These are phyloP conservation scores for Pituophis catenifer DNA, from an alignment of 2,113 vertebrate species.

Conservation along the genomic window DNA sequence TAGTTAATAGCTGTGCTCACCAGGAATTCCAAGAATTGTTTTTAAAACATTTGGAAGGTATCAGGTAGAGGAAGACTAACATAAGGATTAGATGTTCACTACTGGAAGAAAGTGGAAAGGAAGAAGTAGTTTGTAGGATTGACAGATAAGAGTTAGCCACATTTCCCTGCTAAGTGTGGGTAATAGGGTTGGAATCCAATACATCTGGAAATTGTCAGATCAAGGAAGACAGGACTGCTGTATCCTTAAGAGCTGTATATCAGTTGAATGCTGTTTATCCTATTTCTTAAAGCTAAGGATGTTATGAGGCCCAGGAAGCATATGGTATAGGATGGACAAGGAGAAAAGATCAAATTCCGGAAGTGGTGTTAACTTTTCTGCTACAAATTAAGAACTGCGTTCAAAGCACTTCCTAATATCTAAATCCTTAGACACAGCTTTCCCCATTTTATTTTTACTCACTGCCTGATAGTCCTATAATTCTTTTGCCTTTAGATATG, in stretches of 20 bases:
- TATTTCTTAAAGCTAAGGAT: not conserved
- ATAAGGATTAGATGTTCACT: not conserved
- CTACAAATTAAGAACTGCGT: not conserved
- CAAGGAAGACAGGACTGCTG: not conserved
- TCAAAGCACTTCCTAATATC: not conserved
- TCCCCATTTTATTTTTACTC: not conserved
- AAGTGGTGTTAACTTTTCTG: not conserved
- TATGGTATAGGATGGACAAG: not conserved
- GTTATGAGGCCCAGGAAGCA: not conserved
- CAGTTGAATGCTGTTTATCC: not conserved
- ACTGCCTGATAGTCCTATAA: slow-evolving; percentile 34
- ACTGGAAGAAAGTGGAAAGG: not conserved
- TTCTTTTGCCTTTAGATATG: slow-evolving; percentile 73
- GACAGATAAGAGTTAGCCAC: not conserved
- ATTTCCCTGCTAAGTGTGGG: not conserved
- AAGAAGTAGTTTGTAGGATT: not conserved
- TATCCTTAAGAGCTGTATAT: not conserved
- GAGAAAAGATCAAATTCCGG: not conserved
- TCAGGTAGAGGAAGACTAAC: not conserved
- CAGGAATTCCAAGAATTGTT: not conserved
- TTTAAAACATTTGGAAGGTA: not conserved
- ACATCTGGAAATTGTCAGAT: not conserved
- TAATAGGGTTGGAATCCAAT: not conserved
- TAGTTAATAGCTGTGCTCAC: not conserved
- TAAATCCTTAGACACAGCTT: not conserved